These are phyloP conservation scores for Lepus europaeus DNA, from an alignment of 2,113 vertebrate genomes.

Conservation along the genomic window DNA sequence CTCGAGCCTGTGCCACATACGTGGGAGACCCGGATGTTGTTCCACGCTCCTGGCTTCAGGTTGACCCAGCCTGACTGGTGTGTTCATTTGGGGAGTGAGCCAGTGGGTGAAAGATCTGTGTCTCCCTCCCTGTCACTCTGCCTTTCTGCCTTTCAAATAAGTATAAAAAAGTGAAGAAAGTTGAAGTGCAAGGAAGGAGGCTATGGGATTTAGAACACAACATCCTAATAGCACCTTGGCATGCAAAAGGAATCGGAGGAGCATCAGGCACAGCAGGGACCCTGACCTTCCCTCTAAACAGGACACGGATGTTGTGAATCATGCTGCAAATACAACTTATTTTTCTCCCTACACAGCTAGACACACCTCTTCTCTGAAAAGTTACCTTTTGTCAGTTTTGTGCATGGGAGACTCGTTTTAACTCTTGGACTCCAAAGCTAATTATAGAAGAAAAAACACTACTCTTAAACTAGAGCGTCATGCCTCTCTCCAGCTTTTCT, in stretches of 20 bases:
- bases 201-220: background rate
- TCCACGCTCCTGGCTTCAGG: no score
- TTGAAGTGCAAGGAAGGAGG: background rate
- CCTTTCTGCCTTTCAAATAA: no score
- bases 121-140: no score
- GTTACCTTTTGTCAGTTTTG: background rate
- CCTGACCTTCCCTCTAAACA: background rate
- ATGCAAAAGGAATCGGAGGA: background rate
- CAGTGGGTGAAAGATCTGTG: no score
- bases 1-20: no score
- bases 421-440: background rate
- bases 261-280: background rate
- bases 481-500: background rate
- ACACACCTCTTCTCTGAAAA: background rate
- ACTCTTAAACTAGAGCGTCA: background rate
- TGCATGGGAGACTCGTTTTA: background rate
- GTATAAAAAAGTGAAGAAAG: background rate
- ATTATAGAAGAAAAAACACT: conserved; percentile 3
- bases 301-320: background rate
- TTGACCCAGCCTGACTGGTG: no score
- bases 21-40: no score
- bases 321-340: background rate
- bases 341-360: background rate
- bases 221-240: background rate
- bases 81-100: no score